Base-by-base conservation (phyloP, 2,888 invertebrate genomes). In the Nemurella pictetii region DNA sequence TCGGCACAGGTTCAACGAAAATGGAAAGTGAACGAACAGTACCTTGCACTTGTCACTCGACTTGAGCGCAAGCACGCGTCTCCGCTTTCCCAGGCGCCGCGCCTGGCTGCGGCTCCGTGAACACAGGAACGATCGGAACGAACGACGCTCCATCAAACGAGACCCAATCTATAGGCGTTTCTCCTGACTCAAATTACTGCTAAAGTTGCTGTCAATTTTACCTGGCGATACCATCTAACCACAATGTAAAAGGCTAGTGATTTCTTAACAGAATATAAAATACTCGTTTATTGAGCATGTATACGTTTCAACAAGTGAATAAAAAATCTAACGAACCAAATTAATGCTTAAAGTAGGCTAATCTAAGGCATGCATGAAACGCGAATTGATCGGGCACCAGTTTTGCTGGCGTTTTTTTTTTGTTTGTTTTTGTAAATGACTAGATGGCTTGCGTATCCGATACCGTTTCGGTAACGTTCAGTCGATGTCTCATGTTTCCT, bases 21-120 rank as follows among this genome's bases (percentile, higher is more conserved):
- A n/a, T n/a, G 30, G n/a, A 30, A 82, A 83, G 85, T 84, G 83
- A 73, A 84, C 30, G 73, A 84, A 94, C 94, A 92, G 93, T 95
- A 95, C 95, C 94, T 95, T 94, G 94, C 94, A 95, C 94, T 93
- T 93, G 93, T 93, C 94, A 92, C 94, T 94, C 94, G 89, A 93
- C 94, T 95, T 94, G 95, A 95, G 94, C 91, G 94, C 93, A 93
- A 94, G 93, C 95, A 93, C 94, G 92, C 89, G 94, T 93, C 85
- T 93, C 93, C 94, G 91, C 91, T 88, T 89, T 89, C 88, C 88
- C 82, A 27, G 55, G 82, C 80, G 87, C 87, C 73, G 84, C 36
- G 74, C 20, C 77, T 26, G 83, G 36, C 73, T 72, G 87, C 86
- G 88, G 89, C 85, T 83, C 85, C 86, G 86, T 91, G 92, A 92